Base-by-base conservation (phyloP, 2,113 vertebrate genomes). In the Thamnaconus septentrionalis region DNA sequence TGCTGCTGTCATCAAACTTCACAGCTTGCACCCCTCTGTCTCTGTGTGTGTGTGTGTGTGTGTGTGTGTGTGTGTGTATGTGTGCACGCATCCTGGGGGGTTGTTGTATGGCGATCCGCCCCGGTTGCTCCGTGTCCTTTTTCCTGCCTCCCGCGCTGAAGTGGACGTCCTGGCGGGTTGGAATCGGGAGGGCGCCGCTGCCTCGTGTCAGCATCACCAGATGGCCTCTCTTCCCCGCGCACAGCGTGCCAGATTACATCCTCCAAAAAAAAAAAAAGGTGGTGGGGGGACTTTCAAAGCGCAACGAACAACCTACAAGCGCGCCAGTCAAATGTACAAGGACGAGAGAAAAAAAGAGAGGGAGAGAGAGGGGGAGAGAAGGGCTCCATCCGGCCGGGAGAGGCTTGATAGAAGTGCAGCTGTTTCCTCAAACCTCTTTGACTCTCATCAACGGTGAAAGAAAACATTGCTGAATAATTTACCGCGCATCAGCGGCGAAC, bases 391-490 rank as follows among this genome's bases (percentile, higher is more conserved):
- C 44, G 66, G 56, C 11, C 75, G 73, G 88, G 83, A 86, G 87
- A 80, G 65, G 76, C 82, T 71, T 56, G 62, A 55, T 67, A 75
- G 69, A 64, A 67, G 69, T 48, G 61, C 85, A 91, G 91, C 84
- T 90, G 90, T 89, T 91, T 91, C 89, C 90, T 89, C 61, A 56
- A 83, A 81, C 64, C 73, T 55, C 53, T 73, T 58, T 71, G 59
- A 67, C 54, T 72, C 11, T 61, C 3, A 40, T 75, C 61, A 75
- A 69, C n/a, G 4, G 49, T 31, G 63, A 73, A 84, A 66, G 70
- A 80, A 85, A 85, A 78, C 75, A 64, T 68, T 48, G 57, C 73
- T 79, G 65, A 88, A 90, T 83, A 75, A 71, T 81, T 83, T 74
- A 85, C 67, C 66, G 46, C 59, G 55, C 50, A 46, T 75, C 64